Base-by-base conservation (phyloP, 2,113 vertebrate genomes). In the Irena cyanogastra region DNA sequence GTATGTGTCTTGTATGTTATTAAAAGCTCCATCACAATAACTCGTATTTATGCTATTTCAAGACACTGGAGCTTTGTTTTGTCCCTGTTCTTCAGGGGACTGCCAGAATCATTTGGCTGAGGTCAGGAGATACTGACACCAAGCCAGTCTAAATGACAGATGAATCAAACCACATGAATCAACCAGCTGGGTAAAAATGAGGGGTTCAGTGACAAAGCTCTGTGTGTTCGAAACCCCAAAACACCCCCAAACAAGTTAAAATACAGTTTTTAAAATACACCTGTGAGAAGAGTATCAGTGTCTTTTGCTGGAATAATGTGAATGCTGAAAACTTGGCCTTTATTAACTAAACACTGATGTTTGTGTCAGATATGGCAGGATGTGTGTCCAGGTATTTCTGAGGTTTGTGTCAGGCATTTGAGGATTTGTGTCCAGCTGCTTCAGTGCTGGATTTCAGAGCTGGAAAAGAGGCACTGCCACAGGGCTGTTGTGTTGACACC, bases 131-230 rank as follows among this genome's bases (percentile, higher is more conserved):
- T 3, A 12, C 17, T 83, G 83, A 60, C 52, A 63, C 41, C 30
- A 78, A 87, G 61, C 22, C 49, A 81, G 60, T 50, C 54, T 74
- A 63, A 94, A 79, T 41, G 72, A 47, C 65, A 90, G 47, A 54
- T 50, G 20, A 90, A 88, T 84, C 69, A 87, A 96, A 42, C 70
- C 64, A 33, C 39, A 21, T 4, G 19, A 33, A 33, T 11, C 56
- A 59, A 21, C 1, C 0, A 37, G 35, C 57, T 74, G 50, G 54
- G 57, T 61, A 6, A 21, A 45, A 60, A 11, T 2, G n/a, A 71
- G 30, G 21, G 27, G 7, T 42, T 42, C 18, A 41, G 9, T 24
- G 45, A 14, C 2, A 21, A 17, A 47, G 21, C 4, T 78, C 5
- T 84, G 19, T 2, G 3, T n/a, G 18, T 16, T 41, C 5, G 13